phyloP scores from a whole-genome alignment of 1,140 invertebrate species.

The Notospermus geniculatus region DNA sequence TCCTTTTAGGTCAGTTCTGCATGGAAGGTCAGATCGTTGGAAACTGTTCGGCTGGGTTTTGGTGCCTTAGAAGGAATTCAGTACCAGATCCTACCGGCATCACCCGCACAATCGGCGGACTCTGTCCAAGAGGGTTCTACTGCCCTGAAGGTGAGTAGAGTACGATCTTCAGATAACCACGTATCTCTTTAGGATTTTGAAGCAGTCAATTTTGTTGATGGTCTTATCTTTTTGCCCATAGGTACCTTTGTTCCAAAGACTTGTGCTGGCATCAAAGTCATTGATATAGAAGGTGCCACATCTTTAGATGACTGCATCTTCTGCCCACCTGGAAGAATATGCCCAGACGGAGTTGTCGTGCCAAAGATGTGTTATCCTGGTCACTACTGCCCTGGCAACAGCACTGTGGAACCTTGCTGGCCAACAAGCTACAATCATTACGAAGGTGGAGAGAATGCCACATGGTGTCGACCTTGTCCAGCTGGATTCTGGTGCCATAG shows the following conservation, averaged over 20 bases:
- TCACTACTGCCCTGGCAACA: conserved; percentile 36
- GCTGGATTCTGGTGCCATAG: conserved; percentile 43
- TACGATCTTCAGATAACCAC: too few relatives aligned
- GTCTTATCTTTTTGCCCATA: conserved; percentile 9
- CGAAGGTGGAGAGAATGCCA: conserved; percentile 32
- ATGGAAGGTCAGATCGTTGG: conserved; percentile 39
- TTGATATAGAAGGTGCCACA: conserved; percentile 41
- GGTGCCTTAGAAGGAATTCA: conserved; percentile 33
- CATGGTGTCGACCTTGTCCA: conserved; percentile 44
- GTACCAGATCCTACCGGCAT: conserved; percentile 33
- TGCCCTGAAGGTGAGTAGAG: conserved; percentile 30
- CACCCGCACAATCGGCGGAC: conserved; percentile 29
- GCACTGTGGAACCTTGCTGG: conserved; percentile 28
- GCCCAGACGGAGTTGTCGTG: conserved; percentile 39
- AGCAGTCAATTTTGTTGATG: too few relatives aligned
- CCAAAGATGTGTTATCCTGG: conserved; percentile 42
- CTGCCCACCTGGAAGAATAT: conserved; percentile 46
- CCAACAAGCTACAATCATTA: conserved; percentile 40
- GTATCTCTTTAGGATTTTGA: too few relatives aligned
- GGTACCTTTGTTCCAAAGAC: conserved; percentile 26
- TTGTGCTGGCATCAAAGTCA: conserved; percentile 37
- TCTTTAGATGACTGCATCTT: conserved; percentile 35
- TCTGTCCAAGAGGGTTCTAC: conserved; percentile 49
- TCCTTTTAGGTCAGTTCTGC: conserved; percentile 44
- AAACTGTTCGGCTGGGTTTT: conserved; percentile 44